These are phyloP conservation scores for Bujurquina vittata DNA, from an alignment of 2,113 vertebrate genomes.

Conservation along the genomic window DNA sequence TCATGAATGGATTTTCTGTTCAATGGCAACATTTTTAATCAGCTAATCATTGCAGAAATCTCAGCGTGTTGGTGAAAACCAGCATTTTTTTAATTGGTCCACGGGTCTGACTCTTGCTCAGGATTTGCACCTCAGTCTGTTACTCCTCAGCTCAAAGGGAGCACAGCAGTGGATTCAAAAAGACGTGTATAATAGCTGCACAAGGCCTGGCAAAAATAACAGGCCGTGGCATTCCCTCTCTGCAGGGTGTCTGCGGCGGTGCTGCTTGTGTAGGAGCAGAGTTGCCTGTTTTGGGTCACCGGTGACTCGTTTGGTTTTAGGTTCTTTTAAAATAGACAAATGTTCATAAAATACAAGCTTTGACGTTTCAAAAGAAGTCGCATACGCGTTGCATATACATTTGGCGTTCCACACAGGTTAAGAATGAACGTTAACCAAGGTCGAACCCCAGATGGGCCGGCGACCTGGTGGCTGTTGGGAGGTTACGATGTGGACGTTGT, in stretches of 20 bases:
- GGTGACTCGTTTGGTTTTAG: neutral
- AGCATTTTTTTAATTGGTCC: neutral
- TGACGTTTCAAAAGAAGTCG: neutral
- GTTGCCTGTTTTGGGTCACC: neutral
- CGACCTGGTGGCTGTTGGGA: neutral
- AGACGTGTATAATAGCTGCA: neutral
- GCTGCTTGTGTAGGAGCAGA: neutral
- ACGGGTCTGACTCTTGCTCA: neutral
- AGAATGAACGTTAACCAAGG: neutral
- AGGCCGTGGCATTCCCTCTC: neutral
- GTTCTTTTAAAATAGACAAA: too few relatives aligned
- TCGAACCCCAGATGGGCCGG: too few relatives aligned
- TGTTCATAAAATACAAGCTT: neutral
- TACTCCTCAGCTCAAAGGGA: neutral
- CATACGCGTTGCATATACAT: too few relatives aligned
- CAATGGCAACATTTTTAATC: too few relatives aligned
- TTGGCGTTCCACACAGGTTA: neutral
- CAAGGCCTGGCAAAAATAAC: fast-evolving
- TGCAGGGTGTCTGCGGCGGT: neutral
- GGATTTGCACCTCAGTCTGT: neutral
- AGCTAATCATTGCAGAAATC: too few relatives aligned
- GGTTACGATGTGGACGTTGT: neutral
- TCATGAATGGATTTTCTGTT: too few relatives aligned
- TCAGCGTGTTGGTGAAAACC: too few relatives aligned
- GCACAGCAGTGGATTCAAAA: too few relatives aligned